phyloP scores from a whole-genome alignment of 2,113 vertebrate species.

The Mus spicilegus region DNA sequence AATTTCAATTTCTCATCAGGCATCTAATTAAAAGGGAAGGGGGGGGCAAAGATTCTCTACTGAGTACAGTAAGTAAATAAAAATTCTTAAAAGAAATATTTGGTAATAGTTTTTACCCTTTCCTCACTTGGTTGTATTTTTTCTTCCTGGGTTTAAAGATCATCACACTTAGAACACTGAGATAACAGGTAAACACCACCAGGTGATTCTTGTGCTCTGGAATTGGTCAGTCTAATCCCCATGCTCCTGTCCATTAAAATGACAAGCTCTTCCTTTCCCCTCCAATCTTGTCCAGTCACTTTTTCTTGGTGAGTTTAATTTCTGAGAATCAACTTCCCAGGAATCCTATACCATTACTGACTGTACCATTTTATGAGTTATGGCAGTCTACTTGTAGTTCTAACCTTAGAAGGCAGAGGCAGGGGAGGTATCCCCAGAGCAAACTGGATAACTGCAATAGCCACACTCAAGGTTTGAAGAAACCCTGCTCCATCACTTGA shows the following conservation, averaged over 20 bases:
- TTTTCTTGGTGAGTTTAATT: background rate
- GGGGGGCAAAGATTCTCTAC: background rate
- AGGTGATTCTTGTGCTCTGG: background rate
- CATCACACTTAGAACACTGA: background rate
- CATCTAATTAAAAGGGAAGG: conserved; percentile 34
- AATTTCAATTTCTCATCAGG: conserved; percentile 57
- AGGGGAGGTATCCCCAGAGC: background rate
- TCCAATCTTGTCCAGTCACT: background rate
- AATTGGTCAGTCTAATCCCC: background rate
- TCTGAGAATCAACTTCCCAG: background rate
- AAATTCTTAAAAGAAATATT: background rate
- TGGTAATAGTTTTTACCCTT: background rate
- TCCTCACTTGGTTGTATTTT: background rate
- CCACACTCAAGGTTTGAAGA: background rate
- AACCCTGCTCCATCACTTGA: background rate
- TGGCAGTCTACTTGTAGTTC: background rate
- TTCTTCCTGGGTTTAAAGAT: background rate
- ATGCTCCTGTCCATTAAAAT: background rate
- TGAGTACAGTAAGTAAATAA: background rate
- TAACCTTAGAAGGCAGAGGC: background rate
- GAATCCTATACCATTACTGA: background rate
- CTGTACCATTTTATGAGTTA: background rate
- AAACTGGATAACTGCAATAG: background rate
- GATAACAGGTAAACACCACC: background rate
- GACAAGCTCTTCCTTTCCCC: background rate